Evolutionary conservation across 1,140 invertebrate genomes (phyloP).

Genomic region (Monomorium pharaonis): DNA sequence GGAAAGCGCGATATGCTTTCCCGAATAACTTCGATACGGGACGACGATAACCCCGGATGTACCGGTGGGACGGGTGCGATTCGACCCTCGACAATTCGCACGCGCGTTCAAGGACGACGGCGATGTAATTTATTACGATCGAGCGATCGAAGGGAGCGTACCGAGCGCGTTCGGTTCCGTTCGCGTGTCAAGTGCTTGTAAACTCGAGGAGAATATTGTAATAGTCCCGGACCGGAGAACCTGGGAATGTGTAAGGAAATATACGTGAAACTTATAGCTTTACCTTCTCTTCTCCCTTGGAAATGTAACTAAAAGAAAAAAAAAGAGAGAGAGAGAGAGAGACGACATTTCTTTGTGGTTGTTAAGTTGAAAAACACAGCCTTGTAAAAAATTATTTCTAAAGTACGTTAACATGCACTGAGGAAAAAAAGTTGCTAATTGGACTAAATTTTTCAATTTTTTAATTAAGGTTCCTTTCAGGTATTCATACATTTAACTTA

Average conservation of each 20-base stretch:
- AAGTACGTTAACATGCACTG: too few species aligned
- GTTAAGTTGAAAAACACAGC: too few species aligned
- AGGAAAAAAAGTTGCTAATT: too few species aligned
- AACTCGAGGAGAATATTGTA: conserved; percentile 27
- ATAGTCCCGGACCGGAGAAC: background rate
- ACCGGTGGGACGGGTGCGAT: background rate
- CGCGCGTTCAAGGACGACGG: conserved; percentile 1
- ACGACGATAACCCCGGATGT: conserved; percentile 32
- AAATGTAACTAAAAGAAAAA: background rate
- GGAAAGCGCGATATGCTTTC: conserved; percentile 60
- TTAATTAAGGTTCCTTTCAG: too few species aligned
- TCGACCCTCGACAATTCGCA: conserved; percentile 22
- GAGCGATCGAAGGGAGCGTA: conserved; percentile 27
- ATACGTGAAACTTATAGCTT: background rate
- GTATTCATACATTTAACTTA: too few species aligned
- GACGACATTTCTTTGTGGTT: background rate
- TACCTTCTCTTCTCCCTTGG: background rate
- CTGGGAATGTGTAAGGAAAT: background rate
- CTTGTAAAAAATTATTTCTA: background rate
- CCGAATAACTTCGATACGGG: conserved; percentile 48
- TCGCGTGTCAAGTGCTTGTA: conserved; percentile 24
- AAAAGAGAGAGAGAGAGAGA: background rate
- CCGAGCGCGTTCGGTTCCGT: background rate
- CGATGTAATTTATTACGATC: conserved; percentile 37
- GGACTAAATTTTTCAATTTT: too few species aligned